Evolutionary conservation across 2,113 vertebrate genomes (phyloP).

Genomic region (Aythya baeri): DNA sequence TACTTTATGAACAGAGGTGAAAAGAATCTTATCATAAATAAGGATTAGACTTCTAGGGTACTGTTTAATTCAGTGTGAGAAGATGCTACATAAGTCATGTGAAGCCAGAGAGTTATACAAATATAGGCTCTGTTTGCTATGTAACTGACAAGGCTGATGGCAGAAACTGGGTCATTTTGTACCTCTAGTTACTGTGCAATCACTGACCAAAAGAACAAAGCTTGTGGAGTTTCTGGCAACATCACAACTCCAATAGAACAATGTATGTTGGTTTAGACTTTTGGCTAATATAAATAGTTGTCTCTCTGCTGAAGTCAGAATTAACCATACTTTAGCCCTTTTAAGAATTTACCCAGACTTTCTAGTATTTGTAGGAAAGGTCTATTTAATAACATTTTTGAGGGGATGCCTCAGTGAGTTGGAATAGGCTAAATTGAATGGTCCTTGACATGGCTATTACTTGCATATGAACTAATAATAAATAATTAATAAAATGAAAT

Average conservation of each 20-base stretch:
- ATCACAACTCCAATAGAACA: background rate
- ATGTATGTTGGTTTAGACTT: background rate
- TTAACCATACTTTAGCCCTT: background rate
- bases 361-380: background rate
- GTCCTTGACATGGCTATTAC: background rate
- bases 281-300: background rate
- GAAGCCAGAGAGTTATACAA: constrained; percentile 20
- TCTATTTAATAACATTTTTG: background rate
- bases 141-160: background rate
- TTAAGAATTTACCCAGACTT: background rate
- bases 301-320: background rate
- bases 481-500: background rate
- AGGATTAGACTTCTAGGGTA: constrained; percentile 31
- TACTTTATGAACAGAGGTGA: constrained; percentile 12
- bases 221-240: background rate
- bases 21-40: constrained; percentile 62
- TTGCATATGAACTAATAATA: background rate
- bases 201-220: background rate
- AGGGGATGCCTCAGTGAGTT: background rate
- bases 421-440: background rate
- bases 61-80: constrained; percentile 44
- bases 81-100: constrained; percentile 12
- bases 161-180: constrained; percentile 11
- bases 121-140: background rate
- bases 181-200: background rate